Percentiles rank a stretch among this genome's conserved stretches.
phyloP scores from a whole-genome alignment of 2,888 invertebrate genomes.

The Sepiola atlantica region DNA sequence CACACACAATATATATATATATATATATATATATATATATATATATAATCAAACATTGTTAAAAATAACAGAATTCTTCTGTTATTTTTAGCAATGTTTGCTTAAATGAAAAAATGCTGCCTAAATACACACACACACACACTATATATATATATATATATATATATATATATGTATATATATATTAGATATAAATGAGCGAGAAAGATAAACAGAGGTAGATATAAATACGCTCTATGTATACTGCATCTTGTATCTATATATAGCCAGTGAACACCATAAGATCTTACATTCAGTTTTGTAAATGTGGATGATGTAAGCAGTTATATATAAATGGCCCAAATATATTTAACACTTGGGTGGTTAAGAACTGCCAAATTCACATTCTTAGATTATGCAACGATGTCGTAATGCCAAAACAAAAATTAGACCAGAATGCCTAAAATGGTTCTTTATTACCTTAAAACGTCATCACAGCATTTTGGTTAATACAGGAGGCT shows the following conservation, averaged over 20 bases:
- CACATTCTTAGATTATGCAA: neutral
- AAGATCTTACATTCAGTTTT: neutral
- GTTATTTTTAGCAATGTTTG: too few species aligned
- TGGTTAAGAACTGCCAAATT: neutral
- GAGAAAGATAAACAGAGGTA: too few species aligned
- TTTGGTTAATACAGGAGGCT: neutral
- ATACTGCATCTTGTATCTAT: neutral
- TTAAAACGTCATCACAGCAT: neutral
- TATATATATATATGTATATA: too few species aligned
- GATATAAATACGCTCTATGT: neutral
- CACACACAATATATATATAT: too few species aligned
- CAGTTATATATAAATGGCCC: neutral
- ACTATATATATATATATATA: too few species aligned
- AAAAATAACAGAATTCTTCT: too few species aligned
- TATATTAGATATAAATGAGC: too few species aligned
- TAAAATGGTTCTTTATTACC: neutral
- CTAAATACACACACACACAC: too few species aligned
- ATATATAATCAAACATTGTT: too few species aligned
- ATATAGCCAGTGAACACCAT: neutral
- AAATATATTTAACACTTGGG: constrained; percentile 32
- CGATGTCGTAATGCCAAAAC: neutral
- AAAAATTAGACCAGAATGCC: neutral
- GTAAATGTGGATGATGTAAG: neutral
- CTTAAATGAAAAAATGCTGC: too few species aligned
- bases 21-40: too few species aligned